phyloP scores from a whole-genome alignment of 2,797 vertebrate genomes.

The Semotilus atromaculatus region DNA sequence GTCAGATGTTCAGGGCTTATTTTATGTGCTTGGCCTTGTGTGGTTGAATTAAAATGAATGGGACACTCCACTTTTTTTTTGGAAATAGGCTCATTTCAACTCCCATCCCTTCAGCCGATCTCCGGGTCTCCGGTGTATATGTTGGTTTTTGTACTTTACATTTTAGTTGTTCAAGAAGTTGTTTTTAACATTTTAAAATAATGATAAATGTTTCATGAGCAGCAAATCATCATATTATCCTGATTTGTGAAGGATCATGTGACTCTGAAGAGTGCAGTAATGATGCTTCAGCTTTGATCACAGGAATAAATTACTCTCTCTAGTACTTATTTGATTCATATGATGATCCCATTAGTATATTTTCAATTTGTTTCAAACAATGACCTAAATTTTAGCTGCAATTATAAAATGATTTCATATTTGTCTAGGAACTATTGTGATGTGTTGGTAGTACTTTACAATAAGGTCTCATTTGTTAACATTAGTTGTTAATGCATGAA shows the following conservation, averaged over 20 bases:
- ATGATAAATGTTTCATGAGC: not conserved
- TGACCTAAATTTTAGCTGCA: not conserved
- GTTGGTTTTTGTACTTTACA: too few species aligned
- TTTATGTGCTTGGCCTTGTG: not conserved
- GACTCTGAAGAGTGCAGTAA: not conserved
- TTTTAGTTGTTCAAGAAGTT: not conserved
- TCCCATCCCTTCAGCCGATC: too few species aligned
- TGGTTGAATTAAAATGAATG: not conserved
- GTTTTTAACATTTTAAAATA: not conserved
- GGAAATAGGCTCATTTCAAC: too few species aligned
- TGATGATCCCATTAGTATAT: not conserved
- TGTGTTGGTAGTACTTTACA: too few species aligned
- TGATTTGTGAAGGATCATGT: not conserved
- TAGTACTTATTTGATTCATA: not conserved
- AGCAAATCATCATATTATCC: too few species aligned
- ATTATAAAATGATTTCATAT: not conserved
- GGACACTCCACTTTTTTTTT: too few species aligned
- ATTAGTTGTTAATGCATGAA: too few species aligned
- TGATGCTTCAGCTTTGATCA: not conserved
- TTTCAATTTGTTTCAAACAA: not conserved
- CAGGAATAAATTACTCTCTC: not conserved
- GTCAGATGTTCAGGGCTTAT: not conserved
- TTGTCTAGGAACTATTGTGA: not conserved
- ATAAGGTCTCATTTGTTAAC: too few species aligned
- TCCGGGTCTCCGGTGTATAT: too few species aligned